Evolutionary conservation across 2,797 vertebrate species (phyloP).

Genomic region (Rhinogobio ventralis): DNA sequence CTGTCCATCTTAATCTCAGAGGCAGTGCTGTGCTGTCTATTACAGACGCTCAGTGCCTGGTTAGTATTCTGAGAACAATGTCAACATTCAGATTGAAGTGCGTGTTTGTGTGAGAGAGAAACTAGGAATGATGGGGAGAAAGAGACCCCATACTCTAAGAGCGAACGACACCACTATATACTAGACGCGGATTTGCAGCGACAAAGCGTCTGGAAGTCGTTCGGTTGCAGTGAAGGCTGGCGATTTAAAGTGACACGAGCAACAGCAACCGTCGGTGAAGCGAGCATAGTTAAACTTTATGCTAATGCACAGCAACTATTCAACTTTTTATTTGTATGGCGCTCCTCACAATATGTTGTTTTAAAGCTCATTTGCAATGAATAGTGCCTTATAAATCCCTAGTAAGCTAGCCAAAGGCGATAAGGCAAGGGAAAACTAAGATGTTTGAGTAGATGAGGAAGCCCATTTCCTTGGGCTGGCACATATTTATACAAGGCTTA

Average conservation of each 20-base stretch:
- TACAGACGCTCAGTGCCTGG: slow-evolving; percentile 55
- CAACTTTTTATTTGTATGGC: not conserved
- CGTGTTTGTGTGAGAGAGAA: slow-evolving; percentile 1
- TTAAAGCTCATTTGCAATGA: not conserved
- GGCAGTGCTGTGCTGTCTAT: slow-evolving; percentile 52
- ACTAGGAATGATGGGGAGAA: slow-evolving; percentile 2
- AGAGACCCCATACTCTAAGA: slow-evolving; percentile 16
- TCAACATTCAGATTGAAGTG: slow-evolving; percentile 63
- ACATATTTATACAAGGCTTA: slow-evolving; percentile 13
- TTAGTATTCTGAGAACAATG: slow-evolving; percentile 58
- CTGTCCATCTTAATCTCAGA: slow-evolving; percentile 54
- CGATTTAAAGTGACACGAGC: slow-evolving; percentile 11
- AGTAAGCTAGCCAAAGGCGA: not conserved
- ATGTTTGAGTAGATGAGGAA: slow-evolving; percentile 8
- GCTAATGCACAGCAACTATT: not conserved
- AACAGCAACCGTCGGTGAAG: not conserved
- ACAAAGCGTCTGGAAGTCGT: not conserved
- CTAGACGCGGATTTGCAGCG: not conserved
- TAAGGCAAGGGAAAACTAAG: slow-evolving; percentile 10
- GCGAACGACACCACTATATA: not conserved
- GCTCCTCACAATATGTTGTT: not conserved
- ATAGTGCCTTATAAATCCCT: not conserved
- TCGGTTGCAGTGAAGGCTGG: not conserved
- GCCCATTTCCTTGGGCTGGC: not conserved
- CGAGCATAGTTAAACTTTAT: slow-evolving; percentile 9